Percentiles rank a stretch among this genome's conserved stretches.
phyloP scores from a whole-genome alignment of 2,888 invertebrate genomes.

The Crossocerus cetratus region DNA sequence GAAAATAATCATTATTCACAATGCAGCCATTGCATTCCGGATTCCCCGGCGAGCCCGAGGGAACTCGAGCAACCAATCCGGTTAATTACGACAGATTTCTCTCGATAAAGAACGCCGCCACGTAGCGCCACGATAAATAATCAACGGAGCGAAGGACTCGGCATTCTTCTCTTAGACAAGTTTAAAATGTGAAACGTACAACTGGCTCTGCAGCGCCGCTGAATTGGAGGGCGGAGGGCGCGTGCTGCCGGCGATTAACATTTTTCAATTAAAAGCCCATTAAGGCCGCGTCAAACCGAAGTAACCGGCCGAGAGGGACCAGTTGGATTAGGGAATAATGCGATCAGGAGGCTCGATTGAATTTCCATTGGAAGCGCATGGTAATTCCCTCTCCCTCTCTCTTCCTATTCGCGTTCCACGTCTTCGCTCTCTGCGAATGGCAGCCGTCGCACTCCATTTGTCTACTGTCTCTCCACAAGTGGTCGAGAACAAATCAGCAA shows the following conservation, averaged over 20 bases:
- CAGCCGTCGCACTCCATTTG: constrained; percentile 41
- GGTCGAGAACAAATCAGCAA: constrained; percentile 31
- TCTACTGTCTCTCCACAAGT: constrained; percentile 36
- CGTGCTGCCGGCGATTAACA: constrained; percentile 52
- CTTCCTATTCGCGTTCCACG: constrained; percentile 10
- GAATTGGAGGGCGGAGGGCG: not conserved
- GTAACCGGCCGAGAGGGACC: constrained; percentile 16
- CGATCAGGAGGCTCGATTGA: constrained; percentile 58
- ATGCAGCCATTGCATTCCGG: constrained; percentile 38
- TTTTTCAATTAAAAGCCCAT: constrained; percentile 66
- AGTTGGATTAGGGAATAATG: constrained; percentile 57
- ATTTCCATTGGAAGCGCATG: constrained; percentile 53
- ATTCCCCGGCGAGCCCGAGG: constrained; percentile 27
- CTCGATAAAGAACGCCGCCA: not conserved
- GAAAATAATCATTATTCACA: constrained; percentile 54
- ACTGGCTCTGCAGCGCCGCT: not conserved
- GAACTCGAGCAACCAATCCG: constrained; percentile 17
- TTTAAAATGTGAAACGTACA: no score
- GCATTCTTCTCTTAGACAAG: no score
- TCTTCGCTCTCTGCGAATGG: constrained; percentile 26
- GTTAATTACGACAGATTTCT: constrained; percentile 38
- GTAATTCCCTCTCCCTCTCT: constrained; percentile 44
- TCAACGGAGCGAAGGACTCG: no score
- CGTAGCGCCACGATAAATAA: not conserved
- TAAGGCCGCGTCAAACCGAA: constrained; percentile 44